These are phyloP conservation scores for Drosophila bunnanda DNA, from an alignment of 2,888 invertebrate species.

Conservation along the genomic window DNA sequence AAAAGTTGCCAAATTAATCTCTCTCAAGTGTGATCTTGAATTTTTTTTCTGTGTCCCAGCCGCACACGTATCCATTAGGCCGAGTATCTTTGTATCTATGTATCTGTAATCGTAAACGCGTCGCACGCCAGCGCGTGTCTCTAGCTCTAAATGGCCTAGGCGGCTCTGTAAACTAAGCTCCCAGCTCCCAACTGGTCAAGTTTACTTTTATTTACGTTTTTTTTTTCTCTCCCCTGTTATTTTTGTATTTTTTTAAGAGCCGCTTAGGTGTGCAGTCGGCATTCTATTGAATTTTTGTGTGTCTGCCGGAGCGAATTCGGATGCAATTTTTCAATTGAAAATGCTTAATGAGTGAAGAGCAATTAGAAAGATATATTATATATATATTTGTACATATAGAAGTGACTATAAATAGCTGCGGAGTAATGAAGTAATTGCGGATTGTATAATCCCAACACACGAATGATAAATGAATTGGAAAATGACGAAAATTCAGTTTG, in stretches of 20 bases:
- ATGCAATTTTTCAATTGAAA: slow-evolving; percentile 67
- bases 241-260: not conserved
- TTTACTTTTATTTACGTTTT: slow-evolving; percentile 36
- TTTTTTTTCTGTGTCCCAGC: not conserved
- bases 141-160: slow-evolving; percentile 46
- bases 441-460: slow-evolving; percentile 23
- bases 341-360: slow-evolving; percentile 38
- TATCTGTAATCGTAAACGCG: slow-evolving; percentile 51
- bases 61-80: slow-evolving; percentile 34
- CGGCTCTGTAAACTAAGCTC: slow-evolving; percentile 33
- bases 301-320: slow-evolving; percentile 40
- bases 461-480: slow-evolving; percentile 20
- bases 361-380: slow-evolving; percentile 25
- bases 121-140: slow-evolving; percentile 68
- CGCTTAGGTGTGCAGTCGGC: slow-evolving; percentile 49
- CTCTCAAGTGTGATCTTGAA: not conserved
- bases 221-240: not conserved
- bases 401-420: slow-evolving; percentile 22
- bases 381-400: not conserved
- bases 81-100: slow-evolving; percentile 42
- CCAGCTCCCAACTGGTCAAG: slow-evolving; percentile 33
- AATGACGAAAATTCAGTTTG: slow-evolving; percentile 14
- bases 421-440: slow-evolving; percentile 43
- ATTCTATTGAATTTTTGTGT: slow-evolving; percentile 22
- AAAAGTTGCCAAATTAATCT: not conserved